Percentiles rank a stretch among this genome's conserved stretches.
phyloP scores from a whole-genome alignment of 2,888 invertebrate genomes.

The Ceramica pisi region DNA sequence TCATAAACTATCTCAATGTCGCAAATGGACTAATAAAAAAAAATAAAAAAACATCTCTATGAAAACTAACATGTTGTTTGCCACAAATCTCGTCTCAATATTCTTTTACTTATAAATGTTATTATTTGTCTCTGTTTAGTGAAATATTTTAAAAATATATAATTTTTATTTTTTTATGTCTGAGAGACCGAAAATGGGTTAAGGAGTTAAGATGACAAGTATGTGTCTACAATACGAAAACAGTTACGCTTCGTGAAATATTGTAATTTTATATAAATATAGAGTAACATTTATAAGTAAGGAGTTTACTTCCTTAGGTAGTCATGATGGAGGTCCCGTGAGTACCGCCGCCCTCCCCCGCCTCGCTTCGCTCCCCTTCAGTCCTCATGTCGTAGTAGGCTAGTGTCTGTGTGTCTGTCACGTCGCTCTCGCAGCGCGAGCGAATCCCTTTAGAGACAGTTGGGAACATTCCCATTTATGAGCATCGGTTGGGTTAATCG shows the following conservation, averaged over 20 bases:
- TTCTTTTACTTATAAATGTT: slow-evolving; percentile 65
- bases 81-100: slow-evolving; percentile 39
- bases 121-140: slow-evolving; percentile 43
- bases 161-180: slow-evolving; percentile 37
- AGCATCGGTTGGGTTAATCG: slow-evolving; percentile 24
- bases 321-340: slow-evolving; percentile 30
- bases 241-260: slow-evolving; percentile 61
- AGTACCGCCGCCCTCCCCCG: slow-evolving; percentile 11
- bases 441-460: slow-evolving; percentile 10
- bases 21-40: slow-evolving; percentile 6
- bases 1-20: slow-evolving; percentile 19
- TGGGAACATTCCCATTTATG: background rate
- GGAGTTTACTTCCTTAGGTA: slow-evolving; percentile 44
- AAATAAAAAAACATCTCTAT: background rate
- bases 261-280: slow-evolving; percentile 62
- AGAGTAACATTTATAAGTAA: slow-evolving; percentile 65
- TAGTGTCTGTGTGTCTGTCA: slow-evolving; percentile 15
- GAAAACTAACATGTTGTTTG: slow-evolving; percentile 12
- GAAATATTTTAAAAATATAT: slow-evolving; percentile 24
- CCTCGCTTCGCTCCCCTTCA: slow-evolving; percentile 26
- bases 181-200: slow-evolving; percentile 35
- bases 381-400: slow-evolving; percentile 20
- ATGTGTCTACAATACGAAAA: slow-evolving; percentile 59
- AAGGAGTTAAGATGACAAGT: slow-evolving; percentile 33
- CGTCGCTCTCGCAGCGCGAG: slow-evolving; percentile 18